A percentile compares a stretch with the other conserved stretches of the same genome.
These are phyloP conservation scores for Natator depressus DNA, from an alignment of 2,113 vertebrate genomes.

Conservation along the genomic window DNA sequence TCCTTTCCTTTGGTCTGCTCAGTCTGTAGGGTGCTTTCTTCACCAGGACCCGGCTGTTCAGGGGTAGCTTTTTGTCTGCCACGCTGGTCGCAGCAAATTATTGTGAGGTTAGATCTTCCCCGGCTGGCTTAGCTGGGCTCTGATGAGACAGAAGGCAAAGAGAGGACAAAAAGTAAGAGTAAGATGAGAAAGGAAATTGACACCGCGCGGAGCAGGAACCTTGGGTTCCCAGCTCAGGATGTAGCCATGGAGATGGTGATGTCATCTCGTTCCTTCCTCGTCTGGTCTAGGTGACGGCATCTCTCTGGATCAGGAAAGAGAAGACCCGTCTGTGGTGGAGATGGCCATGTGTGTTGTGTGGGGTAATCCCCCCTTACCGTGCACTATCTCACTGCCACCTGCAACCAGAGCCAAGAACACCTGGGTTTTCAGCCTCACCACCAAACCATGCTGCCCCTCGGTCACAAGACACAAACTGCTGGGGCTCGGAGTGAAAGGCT, in stretches of 20 bases:
- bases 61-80: not conserved
- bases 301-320: not conserved
- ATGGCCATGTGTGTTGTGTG: not conserved
- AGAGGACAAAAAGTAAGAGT: not conserved
- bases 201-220: not conserved
- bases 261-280: accelerated
- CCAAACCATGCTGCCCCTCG: not conserved
- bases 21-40: not conserved
- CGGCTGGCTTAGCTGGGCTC: not conserved
- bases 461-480: not conserved
- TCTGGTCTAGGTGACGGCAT: not conserved
- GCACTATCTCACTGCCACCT: not conserved
- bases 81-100: not conserved
- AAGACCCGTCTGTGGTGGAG: not conserved
- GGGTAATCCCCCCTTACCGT: not conserved
- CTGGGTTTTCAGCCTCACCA: not conserved
- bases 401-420: not conserved
- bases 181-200: not conserved
- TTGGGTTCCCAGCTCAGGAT: not conserved
- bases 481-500: not conserved
- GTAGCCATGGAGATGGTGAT: not conserved
- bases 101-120: not conserved
- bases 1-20: not conserved
- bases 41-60: not conserved
- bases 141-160: not conserved